These are phyloP conservation scores for Stenodera caucasica DNA, from an alignment of 2,888 invertebrate species.

Conservation along the genomic window DNA sequence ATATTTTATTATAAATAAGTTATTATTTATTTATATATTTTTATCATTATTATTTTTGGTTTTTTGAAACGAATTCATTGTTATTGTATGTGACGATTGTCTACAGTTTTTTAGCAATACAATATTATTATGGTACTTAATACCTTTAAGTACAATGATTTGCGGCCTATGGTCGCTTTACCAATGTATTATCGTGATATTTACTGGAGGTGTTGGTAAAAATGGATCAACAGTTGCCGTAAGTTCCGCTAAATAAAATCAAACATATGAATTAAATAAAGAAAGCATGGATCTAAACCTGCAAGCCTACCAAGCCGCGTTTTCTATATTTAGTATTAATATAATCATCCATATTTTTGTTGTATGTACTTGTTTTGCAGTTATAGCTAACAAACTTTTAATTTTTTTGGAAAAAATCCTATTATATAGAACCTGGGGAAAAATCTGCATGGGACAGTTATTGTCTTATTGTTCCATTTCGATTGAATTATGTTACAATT, in stretches of 20 bases:
- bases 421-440: slow-evolving; percentile 6
- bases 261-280: not conserved
- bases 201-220: slow-evolving; percentile 90
- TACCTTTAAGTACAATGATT: slow-evolving; percentile 73
- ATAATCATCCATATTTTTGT: slow-evolving; percentile 1
- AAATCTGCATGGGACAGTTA: slow-evolving; percentile 17
- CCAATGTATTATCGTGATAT: slow-evolving; percentile 69
- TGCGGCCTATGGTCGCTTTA: slow-evolving; percentile 73
- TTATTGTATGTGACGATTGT: slow-evolving; percentile 11
- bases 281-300: slow-evolving; percentile 20
- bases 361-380: slow-evolving; percentile 4
- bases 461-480: too few species aligned
- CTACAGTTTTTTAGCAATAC: slow-evolving; percentile 62
- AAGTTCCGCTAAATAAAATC: slow-evolving; percentile 56
- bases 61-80: not conserved
- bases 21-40: not conserved
- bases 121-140: slow-evolving; percentile 75
- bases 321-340: slow-evolving; percentile 6
- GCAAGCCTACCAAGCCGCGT: slow-evolving; percentile 18
- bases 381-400: not conserved
- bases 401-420: not conserved
- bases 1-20: slow-evolving; percentile 14
- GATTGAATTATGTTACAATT: too few species aligned
- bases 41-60: slow-evolving; percentile 10
- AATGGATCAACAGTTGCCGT: slow-evolving; percentile 98